These are phyloP conservation scores for Stegostoma tigrinum DNA, from an alignment of 2,113 vertebrate genomes.

Conservation along the genomic window DNA sequence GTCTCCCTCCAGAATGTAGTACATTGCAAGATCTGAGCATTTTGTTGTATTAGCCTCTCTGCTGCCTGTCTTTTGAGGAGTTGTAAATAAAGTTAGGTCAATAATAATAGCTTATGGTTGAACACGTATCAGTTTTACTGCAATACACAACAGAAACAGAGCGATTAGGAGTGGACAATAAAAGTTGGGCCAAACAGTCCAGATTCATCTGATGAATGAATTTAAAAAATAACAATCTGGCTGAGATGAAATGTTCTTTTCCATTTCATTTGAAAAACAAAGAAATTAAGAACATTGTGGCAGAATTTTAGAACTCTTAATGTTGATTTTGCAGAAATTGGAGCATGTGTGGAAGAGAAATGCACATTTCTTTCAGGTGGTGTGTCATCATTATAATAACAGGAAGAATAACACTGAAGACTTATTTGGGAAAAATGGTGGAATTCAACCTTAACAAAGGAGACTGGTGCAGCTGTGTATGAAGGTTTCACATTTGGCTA, in stretches of 20 bases:
- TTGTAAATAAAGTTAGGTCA: too few relatives aligned
- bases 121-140: too few relatives aligned
- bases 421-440: not conserved
- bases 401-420: not conserved
- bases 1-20: not conserved
- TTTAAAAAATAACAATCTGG: not conserved
- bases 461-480: not conserved
- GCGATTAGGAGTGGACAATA: too few relatives aligned
- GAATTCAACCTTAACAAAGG: not conserved
- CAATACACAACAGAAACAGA: too few relatives aligned
- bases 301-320: not conserved
- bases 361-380: not conserved
- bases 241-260: not conserved
- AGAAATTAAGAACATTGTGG: not conserved
- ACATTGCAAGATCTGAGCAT: too few relatives aligned
- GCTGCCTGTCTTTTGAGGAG: too few relatives aligned
- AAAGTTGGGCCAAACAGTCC: too few relatives aligned
- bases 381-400: not conserved
- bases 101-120: too few relatives aligned
- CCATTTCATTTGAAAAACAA: not conserved
- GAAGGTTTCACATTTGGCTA: not conserved
- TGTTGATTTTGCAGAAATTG: not conserved
- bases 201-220: too few relatives aligned
- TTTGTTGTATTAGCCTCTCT: too few relatives aligned
- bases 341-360: not conserved